These are phyloP conservation scores for Chelon labrosus DNA, from an alignment of 2,797 vertebrate genomes.

Conservation along the genomic window DNA sequence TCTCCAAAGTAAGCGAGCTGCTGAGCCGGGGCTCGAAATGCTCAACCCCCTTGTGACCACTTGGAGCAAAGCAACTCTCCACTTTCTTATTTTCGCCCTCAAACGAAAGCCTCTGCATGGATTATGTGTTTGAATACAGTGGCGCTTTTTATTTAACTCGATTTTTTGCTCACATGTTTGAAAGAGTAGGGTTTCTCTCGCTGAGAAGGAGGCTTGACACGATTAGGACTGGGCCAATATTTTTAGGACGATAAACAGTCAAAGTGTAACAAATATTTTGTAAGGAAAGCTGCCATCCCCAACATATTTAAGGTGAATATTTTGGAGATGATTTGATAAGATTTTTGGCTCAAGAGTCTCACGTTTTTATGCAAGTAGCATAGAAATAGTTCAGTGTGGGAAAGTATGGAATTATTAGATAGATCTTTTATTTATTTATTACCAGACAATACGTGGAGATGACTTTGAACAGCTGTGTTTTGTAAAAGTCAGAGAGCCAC, in stretches of 20 bases:
- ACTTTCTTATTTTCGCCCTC: constrained; percentile 91
- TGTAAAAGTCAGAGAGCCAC: constrained; percentile 35
- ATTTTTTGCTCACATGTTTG: constrained; percentile 87
- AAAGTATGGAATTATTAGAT: constrained; percentile 7
- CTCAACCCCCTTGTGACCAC: constrained; percentile 97
- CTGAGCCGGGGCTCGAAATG: constrained; percentile 87
- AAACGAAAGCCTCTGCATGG: constrained; percentile 93
- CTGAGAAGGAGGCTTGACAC: constrained; percentile 88
- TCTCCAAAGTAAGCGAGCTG: constrained; percentile 96
- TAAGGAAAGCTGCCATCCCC: constrained; percentile 65
- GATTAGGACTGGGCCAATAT: constrained; percentile 89
- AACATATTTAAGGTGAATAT: constrained; percentile 60
- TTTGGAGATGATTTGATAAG: constrained; percentile 59
- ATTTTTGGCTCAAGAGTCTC: constrained; percentile 12
- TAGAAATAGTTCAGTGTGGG: neutral
- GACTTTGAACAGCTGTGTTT: constrained; percentile 41
- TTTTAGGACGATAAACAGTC: constrained; percentile 91
- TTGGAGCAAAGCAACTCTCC: constrained; percentile 96
- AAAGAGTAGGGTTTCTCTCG: constrained; percentile 90
- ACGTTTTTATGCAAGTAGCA: constrained; percentile 13
- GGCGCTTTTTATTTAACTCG: constrained; percentile 94
- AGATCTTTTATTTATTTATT: neutral
- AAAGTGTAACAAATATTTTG: constrained; percentile 81
- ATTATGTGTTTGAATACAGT: constrained; percentile 97
- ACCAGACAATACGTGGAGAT: neutral